A percentile compares a stretch with the other conserved stretches of the same genome.
These are phyloP conservation scores for Alethe castanea DNA, from an alignment of 2,113 vertebrate genomes.

Conservation along the genomic window DNA sequence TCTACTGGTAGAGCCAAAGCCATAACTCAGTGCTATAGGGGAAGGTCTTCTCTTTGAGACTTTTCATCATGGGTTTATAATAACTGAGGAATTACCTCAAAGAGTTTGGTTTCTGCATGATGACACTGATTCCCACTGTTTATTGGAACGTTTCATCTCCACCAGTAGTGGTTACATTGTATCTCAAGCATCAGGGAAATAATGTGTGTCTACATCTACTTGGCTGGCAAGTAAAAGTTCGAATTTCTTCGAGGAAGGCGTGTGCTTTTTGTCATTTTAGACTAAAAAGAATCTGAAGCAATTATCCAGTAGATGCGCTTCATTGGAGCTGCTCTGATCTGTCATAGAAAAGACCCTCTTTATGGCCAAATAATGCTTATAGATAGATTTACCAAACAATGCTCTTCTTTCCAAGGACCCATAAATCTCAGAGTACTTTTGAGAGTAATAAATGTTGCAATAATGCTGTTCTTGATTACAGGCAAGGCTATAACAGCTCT, in stretches of 20 bases:
- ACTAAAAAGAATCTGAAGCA: not conserved
- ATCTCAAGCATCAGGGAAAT: not conserved
- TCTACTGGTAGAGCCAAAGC: not conserved
- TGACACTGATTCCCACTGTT: not conserved
- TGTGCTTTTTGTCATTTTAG: not conserved
- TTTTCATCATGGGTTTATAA: not conserved
- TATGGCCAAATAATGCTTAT: not conserved
- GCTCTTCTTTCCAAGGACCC: not conserved
- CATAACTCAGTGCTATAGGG: not conserved
- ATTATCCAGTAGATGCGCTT: not conserved
- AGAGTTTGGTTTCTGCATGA: not conserved
- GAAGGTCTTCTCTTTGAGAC: not conserved
- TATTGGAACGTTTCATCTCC: not conserved
- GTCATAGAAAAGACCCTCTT: not conserved
- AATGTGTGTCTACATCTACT: not conserved
- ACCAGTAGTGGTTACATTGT: not conserved
- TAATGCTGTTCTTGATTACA: slow-evolving; percentile 23
- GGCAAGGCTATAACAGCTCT: slow-evolving; percentile 1
- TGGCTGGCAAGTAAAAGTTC: not conserved
- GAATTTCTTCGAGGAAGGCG: not conserved
- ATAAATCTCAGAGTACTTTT: not conserved
- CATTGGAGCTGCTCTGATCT: not conserved
- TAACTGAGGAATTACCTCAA: not conserved
- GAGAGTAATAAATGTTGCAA: slow-evolving; percentile 25
- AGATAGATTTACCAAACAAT: not conserved